A percentile compares a stretch with the other conserved stretches of the same genome.
These are phyloP conservation scores for Cisticola juncidis DNA, from an alignment of 2,113 vertebrate species.

Conservation along the genomic window DNA sequence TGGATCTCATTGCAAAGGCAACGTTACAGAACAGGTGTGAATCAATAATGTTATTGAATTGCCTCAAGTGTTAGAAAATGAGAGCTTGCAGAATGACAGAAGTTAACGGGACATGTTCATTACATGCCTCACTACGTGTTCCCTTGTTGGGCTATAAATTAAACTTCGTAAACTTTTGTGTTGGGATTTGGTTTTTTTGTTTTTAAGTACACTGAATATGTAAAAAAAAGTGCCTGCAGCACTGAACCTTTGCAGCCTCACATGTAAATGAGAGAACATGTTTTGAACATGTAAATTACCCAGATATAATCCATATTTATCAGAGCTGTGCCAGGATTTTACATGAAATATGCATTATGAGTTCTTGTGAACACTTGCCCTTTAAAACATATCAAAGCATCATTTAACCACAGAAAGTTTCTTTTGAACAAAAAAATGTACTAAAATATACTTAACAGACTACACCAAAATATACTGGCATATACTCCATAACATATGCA, in stretches of 20 bases:
- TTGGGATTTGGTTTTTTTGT: neutral
- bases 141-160: neutral
- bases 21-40: neutral
- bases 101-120: conserved; percentile 4
- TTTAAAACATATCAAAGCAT: neutral
- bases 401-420: neutral
- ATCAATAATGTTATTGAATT: conserved; percentile 11
- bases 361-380: neutral
- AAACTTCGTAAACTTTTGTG: neutral
- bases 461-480: neutral
- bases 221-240: neutral
- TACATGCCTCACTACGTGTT: neutral
- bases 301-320: conserved; percentile 50
- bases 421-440: neutral
- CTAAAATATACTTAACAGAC: neutral
- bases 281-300: conserved; percentile 35
- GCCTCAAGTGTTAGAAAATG: conserved; percentile 15
- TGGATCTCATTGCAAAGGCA: neutral
- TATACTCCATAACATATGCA: neutral
- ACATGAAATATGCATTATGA: neutral
- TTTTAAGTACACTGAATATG: neutral
- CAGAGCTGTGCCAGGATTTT: neutral
- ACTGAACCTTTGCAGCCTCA: neutral
- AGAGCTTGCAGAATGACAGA: neutral
- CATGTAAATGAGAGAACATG: neutral